Evolutionary conservation across 2,888 invertebrate species (phyloP), one percentile per base, ranked within the genome.

Genomic region (Leptinotarsa peninsularis): DNA sequence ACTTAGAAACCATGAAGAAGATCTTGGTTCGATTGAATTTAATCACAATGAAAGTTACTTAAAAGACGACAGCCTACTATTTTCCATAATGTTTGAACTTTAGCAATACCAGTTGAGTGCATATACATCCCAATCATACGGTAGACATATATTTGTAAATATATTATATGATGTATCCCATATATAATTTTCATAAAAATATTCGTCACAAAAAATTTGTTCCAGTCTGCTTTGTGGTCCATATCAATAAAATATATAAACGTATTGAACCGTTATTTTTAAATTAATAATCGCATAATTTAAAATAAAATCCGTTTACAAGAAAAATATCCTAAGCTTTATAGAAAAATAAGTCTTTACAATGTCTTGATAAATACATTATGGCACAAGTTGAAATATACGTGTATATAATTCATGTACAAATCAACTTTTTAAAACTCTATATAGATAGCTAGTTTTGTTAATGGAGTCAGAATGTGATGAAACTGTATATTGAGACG

Each of bases 291-390:
- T 13, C 33, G 4, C 49, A 15, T 5, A 15, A 43, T 27, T 43
- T 17, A 4, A 21, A 66, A n/a, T 54, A n/a, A 54, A 54, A n/a
- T 17, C 21, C 3, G 43, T 43, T 43, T 43, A 43, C 10, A 43
- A 43, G 33, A 43, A 43, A 43, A 43, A 43, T 10, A 43, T 43
- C 43, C 43, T 43, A 43, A 10, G 43, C 43, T 0, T 10, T 43
- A 43, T 66, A 49, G 27, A 66, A 66, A 66, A 66, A 66, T 66
- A 15, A 66, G 66, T 66, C 43, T 66, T 66, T 27, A n/a, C 13
- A 54, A 54, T 18, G 54, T 54, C 54, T 18, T 54, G 18, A 54
- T 54, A 18, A 54, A 54, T 54, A 54, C 54, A 10, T 18, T 18
- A 54, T 54, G 54, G 54, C 54, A 21, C 54, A 7, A 54, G 10